Percentiles rank a stretch among this genome's conserved stretches.
Evolutionary conservation across 2,113 vertebrate genomes (phyloP).

Genomic region (Micromys minutus): DNA sequence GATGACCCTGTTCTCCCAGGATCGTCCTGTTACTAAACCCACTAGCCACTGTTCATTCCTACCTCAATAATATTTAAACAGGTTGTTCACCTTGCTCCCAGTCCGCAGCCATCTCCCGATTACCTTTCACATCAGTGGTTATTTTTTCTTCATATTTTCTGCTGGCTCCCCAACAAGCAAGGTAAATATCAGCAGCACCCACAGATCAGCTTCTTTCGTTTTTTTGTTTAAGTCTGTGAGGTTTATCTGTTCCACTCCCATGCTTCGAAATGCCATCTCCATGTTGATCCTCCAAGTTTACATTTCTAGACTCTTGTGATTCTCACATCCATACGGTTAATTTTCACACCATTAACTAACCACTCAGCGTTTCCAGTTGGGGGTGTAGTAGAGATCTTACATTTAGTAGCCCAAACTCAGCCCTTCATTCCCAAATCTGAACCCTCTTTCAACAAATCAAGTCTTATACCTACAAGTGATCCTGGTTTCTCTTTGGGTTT

Average conservation of each 20-base stretch:
- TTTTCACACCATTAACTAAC: not conserved
- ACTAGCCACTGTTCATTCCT: not conserved
- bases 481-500: not conserved
- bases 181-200: not conserved
- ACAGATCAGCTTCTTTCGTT: not conserved
- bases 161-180: not conserved
- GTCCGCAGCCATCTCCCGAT: not conserved
- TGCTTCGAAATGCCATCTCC: constrained; percentile 6
- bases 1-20: not conserved
- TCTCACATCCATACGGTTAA: not conserved
- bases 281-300: not conserved
- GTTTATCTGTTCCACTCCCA: not conserved
- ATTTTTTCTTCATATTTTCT: not conserved
- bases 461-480: not conserved
- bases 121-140: not conserved
- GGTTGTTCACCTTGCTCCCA: not conserved
- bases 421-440: not conserved
- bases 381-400: not conserved
- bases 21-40: not conserved
- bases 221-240: not conserved
- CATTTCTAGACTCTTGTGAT: not conserved
- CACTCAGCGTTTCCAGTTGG: not conserved
- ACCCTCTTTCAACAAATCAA: not conserved
- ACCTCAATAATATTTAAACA: not conserved
- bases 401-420: not conserved